phyloP scores from a whole-genome alignment of 2,113 vertebrate species.

The Nanorana parkeri region DNA sequence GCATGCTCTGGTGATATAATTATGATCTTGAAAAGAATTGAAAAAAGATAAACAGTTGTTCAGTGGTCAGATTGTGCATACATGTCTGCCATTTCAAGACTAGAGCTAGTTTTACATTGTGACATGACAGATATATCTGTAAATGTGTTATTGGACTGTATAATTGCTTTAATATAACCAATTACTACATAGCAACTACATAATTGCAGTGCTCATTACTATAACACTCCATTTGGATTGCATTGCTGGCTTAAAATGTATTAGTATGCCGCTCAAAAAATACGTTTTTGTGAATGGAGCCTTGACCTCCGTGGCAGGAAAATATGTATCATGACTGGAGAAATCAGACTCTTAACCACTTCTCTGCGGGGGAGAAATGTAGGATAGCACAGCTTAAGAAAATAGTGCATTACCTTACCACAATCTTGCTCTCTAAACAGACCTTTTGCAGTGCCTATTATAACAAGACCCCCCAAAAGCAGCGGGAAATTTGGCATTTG shows the following conservation, averaged over 20 bases:
- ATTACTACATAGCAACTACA: too few relatives aligned
- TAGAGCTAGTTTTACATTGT: too few relatives aligned
- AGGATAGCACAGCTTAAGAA: constrained; percentile 16
- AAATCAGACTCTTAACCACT: constrained; percentile 19
- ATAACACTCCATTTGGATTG: constrained; percentile 6
- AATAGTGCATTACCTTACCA: constrained; percentile 28
- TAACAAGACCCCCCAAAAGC: background rate
- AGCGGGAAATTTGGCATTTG: constrained; percentile 8
- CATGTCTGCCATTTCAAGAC: too few relatives aligned
- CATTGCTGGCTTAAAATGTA: background rate
- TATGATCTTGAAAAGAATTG: too few relatives aligned
- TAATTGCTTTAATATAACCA: too few relatives aligned
- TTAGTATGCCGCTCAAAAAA: too few relatives aligned
- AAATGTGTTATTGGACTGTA: too few relatives aligned
- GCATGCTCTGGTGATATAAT: too few relatives aligned
- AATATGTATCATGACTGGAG: background rate
- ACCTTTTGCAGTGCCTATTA: background rate
- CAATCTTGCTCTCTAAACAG: constrained; percentile 28
- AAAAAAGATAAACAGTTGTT: too few relatives aligned
- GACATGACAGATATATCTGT: too few relatives aligned
- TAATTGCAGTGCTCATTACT: background rate
- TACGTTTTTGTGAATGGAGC: background rate
- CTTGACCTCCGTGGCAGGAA: background rate
- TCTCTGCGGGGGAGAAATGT: constrained; percentile 23
- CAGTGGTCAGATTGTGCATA: too few relatives aligned